These are phyloP conservation scores for crab-eating macaque (Macaca fascicularis) DNA, from an alignment of 2,113 vertebrate genomes.

Conservation along the genomic window DNA sequence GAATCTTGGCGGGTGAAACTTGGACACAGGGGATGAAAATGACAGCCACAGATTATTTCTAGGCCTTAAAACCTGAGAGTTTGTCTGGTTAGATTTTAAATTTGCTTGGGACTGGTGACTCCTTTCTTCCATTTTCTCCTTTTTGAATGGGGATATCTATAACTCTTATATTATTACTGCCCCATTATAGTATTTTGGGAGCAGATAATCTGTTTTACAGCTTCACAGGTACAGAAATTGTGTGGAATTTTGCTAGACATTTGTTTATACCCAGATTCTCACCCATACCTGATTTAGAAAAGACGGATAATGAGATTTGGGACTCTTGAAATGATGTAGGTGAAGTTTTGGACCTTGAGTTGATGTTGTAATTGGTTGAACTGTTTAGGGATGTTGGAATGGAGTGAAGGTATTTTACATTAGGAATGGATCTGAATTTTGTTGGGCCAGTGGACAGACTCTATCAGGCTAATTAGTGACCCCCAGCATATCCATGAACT, in stretches of 20 bases:
- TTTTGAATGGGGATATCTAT: neutral
- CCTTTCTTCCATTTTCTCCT: neutral
- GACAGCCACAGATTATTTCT: neutral
- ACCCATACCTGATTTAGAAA: neutral
- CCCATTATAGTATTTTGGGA: neutral
- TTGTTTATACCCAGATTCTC: neutral
- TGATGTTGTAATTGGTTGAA: neutral
- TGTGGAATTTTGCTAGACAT: neutral
- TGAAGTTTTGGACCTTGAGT: neutral
- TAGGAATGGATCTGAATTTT: neutral
- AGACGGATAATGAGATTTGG: neutral
- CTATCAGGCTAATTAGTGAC: neutral
- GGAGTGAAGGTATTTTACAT: neutral
- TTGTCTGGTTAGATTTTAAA: neutral
- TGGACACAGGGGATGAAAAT: neutral
- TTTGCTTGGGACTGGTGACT: neutral
- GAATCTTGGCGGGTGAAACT: neutral
- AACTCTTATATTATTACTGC: neutral
- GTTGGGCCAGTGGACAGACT: neutral
- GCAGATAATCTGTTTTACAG: neutral
- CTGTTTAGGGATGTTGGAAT: neutral
- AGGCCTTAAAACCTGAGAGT: neutral
- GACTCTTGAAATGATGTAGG: neutral
- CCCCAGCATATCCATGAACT: neutral
- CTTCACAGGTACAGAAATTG: neutral